Percentiles rank a stretch among this genome's conserved stretches.
Conservation (phyloP, 2,888 invertebrate genomes). For the Hydrotaea diabolus region DNA sequence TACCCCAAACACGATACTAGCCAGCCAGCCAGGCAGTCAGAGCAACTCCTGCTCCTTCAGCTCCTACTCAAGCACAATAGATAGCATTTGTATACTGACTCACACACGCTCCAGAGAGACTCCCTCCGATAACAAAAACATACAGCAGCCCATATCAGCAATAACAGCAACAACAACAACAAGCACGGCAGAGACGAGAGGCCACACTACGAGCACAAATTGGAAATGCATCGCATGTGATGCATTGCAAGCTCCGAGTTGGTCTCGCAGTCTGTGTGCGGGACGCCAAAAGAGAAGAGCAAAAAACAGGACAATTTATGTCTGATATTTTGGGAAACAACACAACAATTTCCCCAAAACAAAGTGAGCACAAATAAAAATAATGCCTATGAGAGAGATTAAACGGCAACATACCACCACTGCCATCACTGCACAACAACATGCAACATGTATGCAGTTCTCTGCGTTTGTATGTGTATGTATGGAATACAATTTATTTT, state of each 20-base stretch:
- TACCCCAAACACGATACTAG: constrained; percentile 29
- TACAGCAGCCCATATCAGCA: constrained; percentile 35
- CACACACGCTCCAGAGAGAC: constrained; percentile 33
- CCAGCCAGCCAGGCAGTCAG: too few species aligned
- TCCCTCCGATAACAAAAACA: constrained; percentile 16
- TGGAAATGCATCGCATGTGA: constrained; percentile 49
- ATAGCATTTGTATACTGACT: neutral
- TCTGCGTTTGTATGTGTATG: neutral
- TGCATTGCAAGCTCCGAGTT: constrained; percentile 49
- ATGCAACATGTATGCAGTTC: constrained; percentile 4
- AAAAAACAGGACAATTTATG: constrained; percentile 26
- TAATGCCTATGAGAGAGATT: constrained; percentile 55
- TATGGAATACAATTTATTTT: constrained; percentile 26
- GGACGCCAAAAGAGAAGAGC: neutral
- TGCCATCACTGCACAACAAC: constrained; percentile 24
- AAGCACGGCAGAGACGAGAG: neutral
- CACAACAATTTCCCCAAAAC: constrained; percentile 46
- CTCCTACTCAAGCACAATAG: too few species aligned
- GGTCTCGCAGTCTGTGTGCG: constrained; percentile 14
- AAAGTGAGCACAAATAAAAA: constrained; percentile 42
- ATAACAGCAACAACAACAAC: neutral
- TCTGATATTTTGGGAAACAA: constrained; percentile 43
- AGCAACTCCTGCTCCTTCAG: too few species aligned
- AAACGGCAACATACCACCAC: constrained; percentile 13
- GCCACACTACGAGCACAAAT: neutral